Percentiles rank a stretch among this genome's conserved stretches.
Conservation (phyloP, 2,113 vertebrate genomes). For the Chaenocephalus aceratus region DNA sequence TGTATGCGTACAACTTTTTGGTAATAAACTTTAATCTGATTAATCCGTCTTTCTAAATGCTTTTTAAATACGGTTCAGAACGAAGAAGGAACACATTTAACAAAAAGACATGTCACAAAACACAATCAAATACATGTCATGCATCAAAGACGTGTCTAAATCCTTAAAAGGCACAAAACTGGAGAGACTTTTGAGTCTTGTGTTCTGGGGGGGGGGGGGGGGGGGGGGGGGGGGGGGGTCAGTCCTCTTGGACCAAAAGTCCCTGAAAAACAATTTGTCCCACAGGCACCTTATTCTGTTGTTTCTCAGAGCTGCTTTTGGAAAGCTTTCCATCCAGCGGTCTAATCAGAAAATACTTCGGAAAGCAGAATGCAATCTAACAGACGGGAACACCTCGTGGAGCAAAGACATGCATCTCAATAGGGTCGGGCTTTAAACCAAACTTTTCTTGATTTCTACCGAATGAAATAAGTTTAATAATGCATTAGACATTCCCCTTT, state of each 20-base stretch:
- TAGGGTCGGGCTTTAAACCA: not conserved
- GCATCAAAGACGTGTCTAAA: not conserved
- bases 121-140: too few species aligned
- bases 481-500: not conserved
- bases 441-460: not conserved
- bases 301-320: not conserved
- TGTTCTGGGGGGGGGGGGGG: constrained; percentile 14
- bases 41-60: not conserved
- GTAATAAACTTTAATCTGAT: too few species aligned
- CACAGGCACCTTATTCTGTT: not conserved
- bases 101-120: too few species aligned
- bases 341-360: not conserved
- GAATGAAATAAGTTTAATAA: too few species aligned
- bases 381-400: not conserved
- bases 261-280: constrained; percentile 29
- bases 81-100: too few species aligned
- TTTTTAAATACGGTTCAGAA: not conserved
- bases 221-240: constrained; percentile 1
- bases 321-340: not conserved
- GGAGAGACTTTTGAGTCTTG: not conserved
- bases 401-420: not conserved
- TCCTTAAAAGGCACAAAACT: not conserved
- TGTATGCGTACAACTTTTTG: too few species aligned
- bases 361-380: constrained; percentile 3
- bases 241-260: not conserved